phyloP scores from a whole-genome alignment of 2,888 invertebrate species.

The Tetragnatha montana region DNA sequence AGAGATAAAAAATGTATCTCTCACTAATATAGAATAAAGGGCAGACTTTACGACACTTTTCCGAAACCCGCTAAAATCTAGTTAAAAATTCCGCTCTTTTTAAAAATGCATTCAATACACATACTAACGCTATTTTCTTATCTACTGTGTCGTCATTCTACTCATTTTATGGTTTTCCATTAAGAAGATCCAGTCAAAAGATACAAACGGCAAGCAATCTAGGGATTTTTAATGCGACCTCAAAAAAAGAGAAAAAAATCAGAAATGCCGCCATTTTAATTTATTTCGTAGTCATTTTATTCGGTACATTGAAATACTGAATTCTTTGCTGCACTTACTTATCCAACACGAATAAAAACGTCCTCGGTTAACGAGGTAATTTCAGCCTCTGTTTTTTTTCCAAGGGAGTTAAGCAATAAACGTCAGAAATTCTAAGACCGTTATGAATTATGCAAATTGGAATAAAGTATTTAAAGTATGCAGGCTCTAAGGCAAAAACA shows the following conservation, averaged over 20 bases:
- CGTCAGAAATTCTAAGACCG: neutral
- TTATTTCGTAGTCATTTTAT: neutral
- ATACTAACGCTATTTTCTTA: neutral
- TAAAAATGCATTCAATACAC: neutral
- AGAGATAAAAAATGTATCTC: no score
- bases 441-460: neutral
- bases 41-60: no score
- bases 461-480: neutral
- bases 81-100: neutral
- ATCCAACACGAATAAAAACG: neutral
- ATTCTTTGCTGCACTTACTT: neutral
- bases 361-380: neutral
- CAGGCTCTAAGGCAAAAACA: neutral
- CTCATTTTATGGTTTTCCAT: neutral
- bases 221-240: neutral
- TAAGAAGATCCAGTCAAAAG: neutral
- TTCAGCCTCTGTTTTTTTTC: neutral
- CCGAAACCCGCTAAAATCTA: neutral
- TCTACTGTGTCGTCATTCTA: neutral
- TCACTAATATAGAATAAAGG: no score
- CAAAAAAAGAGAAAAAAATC: neutral
- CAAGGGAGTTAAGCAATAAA: neutral
- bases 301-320: neutral
- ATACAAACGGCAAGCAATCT: neutral
- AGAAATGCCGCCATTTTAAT: neutral